These are phyloP conservation scores for Amphipyra tragopoginis DNA, from an alignment of 2,888 invertebrate genomes.

Conservation along the genomic window DNA sequence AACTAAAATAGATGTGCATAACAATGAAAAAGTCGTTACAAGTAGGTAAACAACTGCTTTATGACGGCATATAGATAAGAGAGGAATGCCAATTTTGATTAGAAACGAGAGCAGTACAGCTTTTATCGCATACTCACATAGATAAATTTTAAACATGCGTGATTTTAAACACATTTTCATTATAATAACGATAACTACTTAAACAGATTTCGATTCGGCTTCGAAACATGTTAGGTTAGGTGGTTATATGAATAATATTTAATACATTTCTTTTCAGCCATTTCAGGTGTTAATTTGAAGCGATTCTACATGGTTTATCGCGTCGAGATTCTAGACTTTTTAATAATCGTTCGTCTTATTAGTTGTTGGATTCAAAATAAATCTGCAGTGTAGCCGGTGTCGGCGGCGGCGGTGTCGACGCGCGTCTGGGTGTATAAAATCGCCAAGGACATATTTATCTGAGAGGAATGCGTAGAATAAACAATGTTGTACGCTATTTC, in stretches of 20 bases:
- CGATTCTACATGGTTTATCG: constrained; percentile 15
- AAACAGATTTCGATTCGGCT: constrained; percentile 43
- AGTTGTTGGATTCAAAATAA: constrained; percentile 73
- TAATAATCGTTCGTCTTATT: constrained; percentile 60
- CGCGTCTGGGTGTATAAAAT: constrained; percentile 79
- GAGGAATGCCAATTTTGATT: constrained; percentile 86
- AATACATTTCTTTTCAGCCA: constrained; percentile 39
- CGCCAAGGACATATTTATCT: constrained; percentile 88
- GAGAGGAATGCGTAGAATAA: constrained; percentile 86
- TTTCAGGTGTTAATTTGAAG: constrained; percentile 32
- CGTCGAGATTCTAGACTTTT: constrained; percentile 49
- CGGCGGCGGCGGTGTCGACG: constrained; percentile 64
- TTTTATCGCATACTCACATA: constrained; percentile 82
- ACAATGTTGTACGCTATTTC: constrained; percentile 83
- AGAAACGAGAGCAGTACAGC: constrained; percentile 81
- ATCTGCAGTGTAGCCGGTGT: constrained; percentile 65
- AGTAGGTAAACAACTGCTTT: constrained; percentile 75
- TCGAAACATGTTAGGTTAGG: constrained; percentile 27
- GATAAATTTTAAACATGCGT: constrained; percentile 81
- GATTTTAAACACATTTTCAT: constrained; percentile 77
- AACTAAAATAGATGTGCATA: constrained; percentile 62
- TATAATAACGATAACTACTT: constrained; percentile 61
- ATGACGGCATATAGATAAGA: constrained; percentile 81
- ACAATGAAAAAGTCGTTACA: constrained; percentile 71
- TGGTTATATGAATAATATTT: constrained; percentile 21